These are phyloP conservation scores for Styela clava DNA, from an alignment of 23 tunicate species.

Conservation along the genomic window DNA sequence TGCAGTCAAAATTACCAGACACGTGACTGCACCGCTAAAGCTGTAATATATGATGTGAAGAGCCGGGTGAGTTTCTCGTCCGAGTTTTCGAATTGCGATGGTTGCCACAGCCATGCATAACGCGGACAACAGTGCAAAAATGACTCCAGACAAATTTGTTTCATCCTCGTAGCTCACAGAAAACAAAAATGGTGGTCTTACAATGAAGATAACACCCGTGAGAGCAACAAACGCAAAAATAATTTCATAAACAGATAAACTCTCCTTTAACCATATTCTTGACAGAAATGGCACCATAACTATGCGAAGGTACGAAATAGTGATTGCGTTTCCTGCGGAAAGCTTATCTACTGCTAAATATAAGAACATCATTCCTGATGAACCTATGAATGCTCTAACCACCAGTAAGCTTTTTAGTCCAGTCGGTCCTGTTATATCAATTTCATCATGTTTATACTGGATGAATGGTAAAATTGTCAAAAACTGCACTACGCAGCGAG, in stretches of 20 bases:
- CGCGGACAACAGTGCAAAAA: conserved; percentile 36
- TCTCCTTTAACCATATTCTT: conserved; percentile 25
- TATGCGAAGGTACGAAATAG: conserved; percentile 37
- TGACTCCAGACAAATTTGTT: conserved; percentile 22
- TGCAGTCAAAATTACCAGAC: conserved; percentile 5
- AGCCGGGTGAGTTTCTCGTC: conserved; percentile 30
- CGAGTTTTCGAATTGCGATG: conserved; percentile 33
- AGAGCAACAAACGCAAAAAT: conserved; percentile 29
- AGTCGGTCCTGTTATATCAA: conserved; percentile 52
- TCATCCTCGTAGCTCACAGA: background rate
- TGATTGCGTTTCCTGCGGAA: conserved; percentile 58
- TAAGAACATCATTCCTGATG: conserved; percentile 34
- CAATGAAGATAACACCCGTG: conserved; percentile 43
- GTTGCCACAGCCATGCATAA: conserved; percentile 10
- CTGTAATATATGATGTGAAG: conserved; percentile 63
- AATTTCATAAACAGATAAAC: conserved; percentile 35
- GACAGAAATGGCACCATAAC: conserved; percentile 37
- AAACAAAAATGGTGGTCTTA: conserved; percentile 60
- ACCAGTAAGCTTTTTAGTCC: conserved; percentile 31
- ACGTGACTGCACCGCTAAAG: conserved; percentile 27
- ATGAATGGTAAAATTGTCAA: conserved; percentile 34
- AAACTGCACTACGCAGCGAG: conserved; percentile 33
- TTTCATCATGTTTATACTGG: conserved; percentile 10
- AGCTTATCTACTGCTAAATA: conserved; percentile 40
- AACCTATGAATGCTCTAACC: conserved; percentile 43